A percentile compares a stretch with the other conserved stretches of the same genome.
Evolutionary conservation across 2,113 vertebrate genomes (phyloP).

Genomic region (Taxidea taxus): DNA sequence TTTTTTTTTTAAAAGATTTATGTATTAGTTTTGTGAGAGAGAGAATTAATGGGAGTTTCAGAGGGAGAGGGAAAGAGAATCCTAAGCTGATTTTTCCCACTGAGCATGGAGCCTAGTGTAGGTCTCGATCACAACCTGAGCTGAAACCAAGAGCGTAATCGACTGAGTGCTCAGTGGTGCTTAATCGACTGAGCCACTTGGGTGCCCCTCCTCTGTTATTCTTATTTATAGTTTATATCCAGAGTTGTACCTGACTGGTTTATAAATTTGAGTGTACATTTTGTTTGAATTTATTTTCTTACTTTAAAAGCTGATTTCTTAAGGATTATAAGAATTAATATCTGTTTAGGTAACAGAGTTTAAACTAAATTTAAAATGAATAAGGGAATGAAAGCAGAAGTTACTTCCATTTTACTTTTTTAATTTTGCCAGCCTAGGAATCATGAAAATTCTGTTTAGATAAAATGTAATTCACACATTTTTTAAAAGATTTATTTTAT

Average conservation of each 20-base stretch:
- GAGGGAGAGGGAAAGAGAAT: background rate
- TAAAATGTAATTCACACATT: background rate
- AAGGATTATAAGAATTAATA: conserved; percentile 2
- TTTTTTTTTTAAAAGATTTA: background rate
- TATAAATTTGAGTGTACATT: background rate
- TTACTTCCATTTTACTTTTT: background rate
- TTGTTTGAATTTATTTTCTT: background rate
- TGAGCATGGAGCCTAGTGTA: background rate
- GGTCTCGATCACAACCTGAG: background rate
- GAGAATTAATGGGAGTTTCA: background rate
- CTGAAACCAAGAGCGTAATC: background rate
- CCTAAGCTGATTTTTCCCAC: background rate
- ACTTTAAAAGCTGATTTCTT: background rate
- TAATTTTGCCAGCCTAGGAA: background rate
- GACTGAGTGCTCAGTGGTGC: background rate
- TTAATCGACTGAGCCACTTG: background rate
- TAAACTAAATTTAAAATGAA: conserved; percentile 20
- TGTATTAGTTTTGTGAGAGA: background rate
- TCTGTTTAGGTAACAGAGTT: background rate
- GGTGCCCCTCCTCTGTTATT: background rate
- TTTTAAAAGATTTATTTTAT: background rate
- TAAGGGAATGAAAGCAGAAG: conserved; percentile 1
- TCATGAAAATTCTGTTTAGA: background rate
- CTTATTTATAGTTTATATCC: conserved; percentile 25
- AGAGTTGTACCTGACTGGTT: background rate